Evolutionary conservation across 2,113 vertebrate species (phyloP).

Genomic region (Carassius carassius): DNA sequence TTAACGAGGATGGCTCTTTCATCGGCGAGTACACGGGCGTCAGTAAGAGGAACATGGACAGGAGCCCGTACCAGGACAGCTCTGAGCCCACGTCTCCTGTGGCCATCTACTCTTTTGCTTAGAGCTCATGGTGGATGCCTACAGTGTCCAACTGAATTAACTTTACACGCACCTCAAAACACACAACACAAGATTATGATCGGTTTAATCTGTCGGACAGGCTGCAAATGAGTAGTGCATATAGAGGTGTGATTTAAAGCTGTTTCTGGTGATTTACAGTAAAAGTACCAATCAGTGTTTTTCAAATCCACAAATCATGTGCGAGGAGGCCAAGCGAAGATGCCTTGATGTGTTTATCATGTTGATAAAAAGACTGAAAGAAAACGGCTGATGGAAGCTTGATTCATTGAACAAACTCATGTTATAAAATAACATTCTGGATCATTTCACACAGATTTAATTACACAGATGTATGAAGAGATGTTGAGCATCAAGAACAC

Average conservation of each 20-base stretch:
- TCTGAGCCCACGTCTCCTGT: slow-evolving; percentile 36
- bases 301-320: slow-evolving; percentile 35
- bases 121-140: not conserved
- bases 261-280: slow-evolving; percentile 12
- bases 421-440: slow-evolving; percentile 2
- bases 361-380: slow-evolving; percentile 65
- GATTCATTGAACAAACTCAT: not conserved
- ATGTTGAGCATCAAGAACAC: not conserved
- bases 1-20: slow-evolving; percentile 96
- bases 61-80: slow-evolving; percentile 87
- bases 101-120: slow-evolving; percentile 55
- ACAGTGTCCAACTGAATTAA: not conserved
- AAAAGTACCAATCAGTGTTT: slow-evolving; percentile 39
- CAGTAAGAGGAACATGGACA: slow-evolving; percentile 89
- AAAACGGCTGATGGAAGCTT: not conserved
- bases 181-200: slow-evolving; percentile 1
- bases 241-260: not conserved
- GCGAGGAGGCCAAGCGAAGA: slow-evolving; percentile 22
- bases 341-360: slow-evolving; percentile 67
- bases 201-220: not conserved
- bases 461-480: not conserved
- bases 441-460: not conserved
- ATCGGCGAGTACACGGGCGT: slow-evolving; percentile 96
- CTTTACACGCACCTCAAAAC: not conserved
- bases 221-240: not conserved